Conservation (phyloP, 2,797 vertebrate genomes). For the Protonibea diacanthus region DNA sequence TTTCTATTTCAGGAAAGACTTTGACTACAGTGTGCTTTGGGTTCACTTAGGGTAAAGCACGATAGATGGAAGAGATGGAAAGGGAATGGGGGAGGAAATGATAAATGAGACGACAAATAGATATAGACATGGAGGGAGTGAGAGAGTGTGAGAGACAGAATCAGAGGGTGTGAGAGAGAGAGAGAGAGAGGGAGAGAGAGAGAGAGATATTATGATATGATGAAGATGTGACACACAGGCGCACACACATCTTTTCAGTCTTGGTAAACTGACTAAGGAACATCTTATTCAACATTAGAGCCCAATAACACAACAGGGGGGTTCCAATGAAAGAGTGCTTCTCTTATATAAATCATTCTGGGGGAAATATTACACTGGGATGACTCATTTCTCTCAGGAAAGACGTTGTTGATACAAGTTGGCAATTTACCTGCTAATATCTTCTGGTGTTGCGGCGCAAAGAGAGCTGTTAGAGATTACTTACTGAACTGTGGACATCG, state of each 20-base stretch:
- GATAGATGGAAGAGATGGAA: constrained; percentile 52
- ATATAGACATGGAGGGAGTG: constrained; percentile 32
- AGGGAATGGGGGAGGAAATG: constrained; percentile 41
- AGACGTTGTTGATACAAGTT: constrained; percentile 70
- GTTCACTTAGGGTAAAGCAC: constrained; percentile 62
- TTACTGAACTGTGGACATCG: constrained; percentile 59
- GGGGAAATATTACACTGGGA: constrained; percentile 60
- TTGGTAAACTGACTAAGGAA: constrained; percentile 58
- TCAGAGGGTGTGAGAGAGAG: constrained; percentile 17
- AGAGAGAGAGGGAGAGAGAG: not conserved
- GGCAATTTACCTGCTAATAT: constrained; percentile 74
- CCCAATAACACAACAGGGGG: constrained; percentile 51
- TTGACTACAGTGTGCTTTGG: constrained; percentile 2
- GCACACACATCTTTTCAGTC: constrained; percentile 50
- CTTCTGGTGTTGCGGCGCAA: constrained; percentile 34
- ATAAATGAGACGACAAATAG: constrained; percentile 57
- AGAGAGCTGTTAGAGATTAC: constrained; percentile 56
- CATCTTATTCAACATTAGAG: constrained; percentile 62
- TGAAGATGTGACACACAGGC: constrained; percentile 54
- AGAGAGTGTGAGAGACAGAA: constrained; percentile 35
- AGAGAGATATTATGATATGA: constrained; percentile 49
- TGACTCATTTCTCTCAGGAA: constrained; percentile 76
- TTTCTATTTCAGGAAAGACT: constrained; percentile 21
- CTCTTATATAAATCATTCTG: constrained; percentile 48
- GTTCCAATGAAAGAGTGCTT: constrained; percentile 42